Evolutionary conservation across 2,888 invertebrate genomes (phyloP).

Genomic region (Megaustenia siamemsis): DNA sequence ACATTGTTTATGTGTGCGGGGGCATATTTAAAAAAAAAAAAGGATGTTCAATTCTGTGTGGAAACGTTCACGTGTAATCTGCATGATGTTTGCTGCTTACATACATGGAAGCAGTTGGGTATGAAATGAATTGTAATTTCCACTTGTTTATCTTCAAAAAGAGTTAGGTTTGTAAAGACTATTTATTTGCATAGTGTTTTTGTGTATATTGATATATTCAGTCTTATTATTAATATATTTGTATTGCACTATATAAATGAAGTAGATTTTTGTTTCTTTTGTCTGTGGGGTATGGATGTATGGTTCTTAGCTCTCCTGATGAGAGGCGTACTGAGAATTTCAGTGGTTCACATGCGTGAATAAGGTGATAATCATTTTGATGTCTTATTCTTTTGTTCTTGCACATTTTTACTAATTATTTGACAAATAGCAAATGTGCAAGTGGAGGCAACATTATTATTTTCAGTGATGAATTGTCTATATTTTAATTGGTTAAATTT

Average conservation of each 20-base stretch:
- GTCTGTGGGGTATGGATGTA: background rate
- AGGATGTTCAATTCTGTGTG: background rate
- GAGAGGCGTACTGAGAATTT: background rate
- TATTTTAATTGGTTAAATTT: background rate
- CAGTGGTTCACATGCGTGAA: background rate
- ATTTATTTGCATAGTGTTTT: background rate
- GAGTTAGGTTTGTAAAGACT: background rate
- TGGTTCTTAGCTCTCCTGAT: background rate
- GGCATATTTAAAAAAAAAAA: background rate
- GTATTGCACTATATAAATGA: background rate
- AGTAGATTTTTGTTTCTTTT: background rate
- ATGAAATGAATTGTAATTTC: background rate
- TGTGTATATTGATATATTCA: background rate
- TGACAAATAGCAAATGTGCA: background rate
- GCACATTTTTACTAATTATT: background rate
- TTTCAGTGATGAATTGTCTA: background rate
- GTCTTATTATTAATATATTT: constrained; percentile 5
- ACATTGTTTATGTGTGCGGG: background rate
- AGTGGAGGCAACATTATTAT: background rate
- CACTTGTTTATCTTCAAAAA: background rate
- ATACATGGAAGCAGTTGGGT: background rate
- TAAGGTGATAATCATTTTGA: background rate
- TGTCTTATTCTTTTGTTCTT: background rate
- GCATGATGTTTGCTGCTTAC: background rate
- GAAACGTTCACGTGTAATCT: background rate